Evolutionary conservation across 2,797 vertebrate species (phyloP), one percentile per base, ranked within the genome.

Genomic region (Brachymystax lenok): DNA sequence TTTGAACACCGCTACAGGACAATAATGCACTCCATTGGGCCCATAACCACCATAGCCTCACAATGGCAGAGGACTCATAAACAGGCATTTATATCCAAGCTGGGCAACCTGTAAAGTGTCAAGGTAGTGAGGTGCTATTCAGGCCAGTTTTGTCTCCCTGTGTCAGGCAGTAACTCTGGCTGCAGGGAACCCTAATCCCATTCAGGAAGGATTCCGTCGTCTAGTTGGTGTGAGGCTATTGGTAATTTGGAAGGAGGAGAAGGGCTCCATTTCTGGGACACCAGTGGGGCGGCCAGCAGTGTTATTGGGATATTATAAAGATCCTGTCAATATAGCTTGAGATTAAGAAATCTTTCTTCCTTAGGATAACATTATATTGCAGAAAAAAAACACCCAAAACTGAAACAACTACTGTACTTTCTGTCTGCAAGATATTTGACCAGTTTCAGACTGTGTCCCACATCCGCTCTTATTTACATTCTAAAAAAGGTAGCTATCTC

Each of bases 11-110:
- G 79, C 86, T 71, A 70, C 87, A 72, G 87, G 92, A 96, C 93
- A 94, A 94, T 98, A 97, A 97, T 96, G 88, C 87, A 88, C 94
- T 97, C 94, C 92, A 92, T 84, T 85, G 90, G 17, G 93, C 88
- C 92, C 89, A 91, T 93, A 92, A 92, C 94, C 93, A 90, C 88
- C 30, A 92, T 91, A 86, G 92, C 85, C 90, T 89, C 89, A 97
- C 95, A 97, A 97, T 94, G 86, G 94, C 84, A 14, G 46, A 83
- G 82, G 91, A 91, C 94, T 93, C 92, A 95, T 96, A 97, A 96
- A 98, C 94, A 92, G 92, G 93, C 94, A 91, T 93, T 95, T 96
- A 95, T 93, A 92, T 95, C 84, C 83, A 87, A 91, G 92, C 91
- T 91, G 78, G 87, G 87, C 84, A 88, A 92, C 92, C 94, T 94